Percentiles rank a stretch among this genome's conserved stretches.
Conservation (phyloP, 2,888 invertebrate genomes). For the Ormyrus thymus region DNA sequence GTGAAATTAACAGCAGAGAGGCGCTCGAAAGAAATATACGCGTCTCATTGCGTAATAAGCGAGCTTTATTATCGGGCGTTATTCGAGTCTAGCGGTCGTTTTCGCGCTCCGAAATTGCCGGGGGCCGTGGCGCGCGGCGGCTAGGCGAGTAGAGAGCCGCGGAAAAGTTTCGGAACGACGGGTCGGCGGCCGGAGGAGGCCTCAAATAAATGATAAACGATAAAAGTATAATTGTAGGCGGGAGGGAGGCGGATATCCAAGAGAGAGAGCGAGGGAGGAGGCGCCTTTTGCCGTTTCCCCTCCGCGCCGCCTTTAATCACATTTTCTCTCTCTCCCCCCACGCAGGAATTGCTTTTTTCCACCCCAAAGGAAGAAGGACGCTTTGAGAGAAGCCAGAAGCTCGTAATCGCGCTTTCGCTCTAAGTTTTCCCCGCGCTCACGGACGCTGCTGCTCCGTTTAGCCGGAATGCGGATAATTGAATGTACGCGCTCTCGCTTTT, state of each 20-base stretch:
- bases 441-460: conserved; percentile 34
- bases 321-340: conserved; percentile 42
- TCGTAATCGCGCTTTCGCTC: conserved; percentile 38
- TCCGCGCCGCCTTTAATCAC: conserved; percentile 48
- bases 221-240: conserved; percentile 50
- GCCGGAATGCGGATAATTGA: conserved; percentile 53
- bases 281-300: no score
- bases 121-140: not conserved
- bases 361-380: conserved; percentile 48
- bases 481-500: conserved; percentile 39
- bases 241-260: not conserved
- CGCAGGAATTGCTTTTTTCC: conserved; percentile 54
- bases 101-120: conserved; percentile 24
- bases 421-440: conserved; percentile 32
- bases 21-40: conserved; percentile 33
- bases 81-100: conserved; percentile 29
- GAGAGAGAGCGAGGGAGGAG: no score
- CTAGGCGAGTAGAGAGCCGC: not conserved
- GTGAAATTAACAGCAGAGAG: not conserved
- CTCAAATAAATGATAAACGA: conserved; percentile 54
- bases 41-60: conserved; percentile 49
- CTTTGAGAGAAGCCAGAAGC: conserved; percentile 49
- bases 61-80: conserved; percentile 46
- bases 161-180: conserved; percentile 44
- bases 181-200: not conserved